Evolutionary conservation across 1,140 invertebrate species (phyloP).

Genomic region (Chionoecetes opilio): DNA sequence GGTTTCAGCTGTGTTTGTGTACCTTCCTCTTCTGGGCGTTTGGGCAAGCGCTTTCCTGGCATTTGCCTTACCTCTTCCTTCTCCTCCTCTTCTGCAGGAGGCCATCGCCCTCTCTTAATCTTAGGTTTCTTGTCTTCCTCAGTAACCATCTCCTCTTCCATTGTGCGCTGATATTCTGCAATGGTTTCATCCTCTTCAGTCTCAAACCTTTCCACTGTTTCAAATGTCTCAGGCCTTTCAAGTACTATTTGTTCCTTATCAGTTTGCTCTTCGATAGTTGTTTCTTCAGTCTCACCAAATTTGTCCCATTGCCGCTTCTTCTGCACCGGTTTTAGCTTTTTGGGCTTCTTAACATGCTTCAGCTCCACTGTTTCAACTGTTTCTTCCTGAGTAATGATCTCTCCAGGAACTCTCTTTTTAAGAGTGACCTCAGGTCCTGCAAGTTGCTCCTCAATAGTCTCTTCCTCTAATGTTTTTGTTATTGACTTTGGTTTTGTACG

Average conservation of each 20-base stretch:
- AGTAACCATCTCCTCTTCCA: neutral
- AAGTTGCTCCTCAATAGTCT: slow-evolving; percentile 41
- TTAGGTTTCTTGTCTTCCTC: slow-evolving; percentile 59
- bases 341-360: slow-evolving; percentile 54
- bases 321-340: neutral
- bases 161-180: slow-evolving; percentile 42
- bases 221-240: slow-evolving; percentile 38
- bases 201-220: neutral
- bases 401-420: slow-evolving; percentile 82
- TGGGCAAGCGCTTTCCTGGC: slow-evolving; percentile 48
- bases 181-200: neutral
- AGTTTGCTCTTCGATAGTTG: slow-evolving; percentile 32
- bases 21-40: slow-evolving; percentile 9
- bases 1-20: slow-evolving; percentile 66
- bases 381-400: slow-evolving; percentile 69
- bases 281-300: slow-evolving; percentile 36
- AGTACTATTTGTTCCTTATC: slow-evolving; percentile 44
- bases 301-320: slow-evolving; percentile 54
- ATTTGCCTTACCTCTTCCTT: slow-evolving; percentile 52
- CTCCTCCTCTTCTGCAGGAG: slow-evolving; percentile 50
- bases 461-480: slow-evolving; percentile 37
- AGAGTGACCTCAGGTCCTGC: slow-evolving; percentile 57
- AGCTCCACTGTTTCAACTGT: slow-evolving; percentile 72
- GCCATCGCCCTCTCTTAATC: slow-evolving; percentile 43
- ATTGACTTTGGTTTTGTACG: slow-evolving; percentile 47